Base-by-base conservation (phyloP, 2,797 vertebrate genomes). In the Enteromius unitaeniatus region DNA sequence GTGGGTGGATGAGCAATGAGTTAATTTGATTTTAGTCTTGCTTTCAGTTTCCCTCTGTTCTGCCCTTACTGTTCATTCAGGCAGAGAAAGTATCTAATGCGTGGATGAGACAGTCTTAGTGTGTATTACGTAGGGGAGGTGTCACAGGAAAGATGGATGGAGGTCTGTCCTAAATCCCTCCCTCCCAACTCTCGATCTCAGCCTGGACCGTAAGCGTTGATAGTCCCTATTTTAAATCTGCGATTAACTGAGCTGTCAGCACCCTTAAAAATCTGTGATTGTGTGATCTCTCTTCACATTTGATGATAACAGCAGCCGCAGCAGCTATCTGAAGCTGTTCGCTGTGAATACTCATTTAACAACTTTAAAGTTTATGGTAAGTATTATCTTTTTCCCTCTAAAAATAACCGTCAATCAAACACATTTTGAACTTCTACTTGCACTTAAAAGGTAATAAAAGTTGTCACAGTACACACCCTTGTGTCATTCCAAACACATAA, bases 71-170 rank as follows among this genome's bases (percentile, higher is more conserved):
- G 62, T 67, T 83, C 64, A 34, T 68, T 77, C 31, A 78, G 37
- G 47, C 45, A 47, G 28, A 83, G 60, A 74, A 47, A 45, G 8
- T 40, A 64, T 77, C n/a, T 47, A 77, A 67, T n/a, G 19, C 72
- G 67, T 3, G 47, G 72, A 67, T 83, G 64, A 78, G 40, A 23
- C 14, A 45, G 7, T 70, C 49, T 42, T 55, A 53, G 31, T 78
- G 67, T 72, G 75, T 40, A 70, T 84, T 78, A 37, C 65, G 62
- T 28, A 49, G 15, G 15, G 65, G 67, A 78, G 75, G 21, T 84
- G 75, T 70, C 82, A 84, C 14, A 62, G 65, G 13, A 68, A 84
- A 84, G 82, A 83, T 70, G 74, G 65, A 84, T 78, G 82, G 51
- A 70, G 53, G 14, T 49, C 73, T 83, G 17, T 47, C 74, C 23